Evolutionary conservation across 2,888 invertebrate genomes (phyloP).

Genomic region (Leptinotarsa haldemani): DNA sequence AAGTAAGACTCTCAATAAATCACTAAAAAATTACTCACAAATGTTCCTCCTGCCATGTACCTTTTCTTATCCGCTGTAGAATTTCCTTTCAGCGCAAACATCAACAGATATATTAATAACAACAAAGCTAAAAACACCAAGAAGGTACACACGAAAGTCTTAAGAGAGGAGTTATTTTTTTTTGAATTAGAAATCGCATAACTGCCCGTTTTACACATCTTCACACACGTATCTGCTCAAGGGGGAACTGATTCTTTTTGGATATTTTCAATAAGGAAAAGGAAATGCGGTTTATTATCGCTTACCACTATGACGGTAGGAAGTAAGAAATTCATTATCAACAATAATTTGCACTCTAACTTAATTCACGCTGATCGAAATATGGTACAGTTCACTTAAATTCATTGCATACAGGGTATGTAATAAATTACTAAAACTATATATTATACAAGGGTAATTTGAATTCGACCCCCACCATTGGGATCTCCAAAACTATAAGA

Average conservation of each 20-base stretch:
- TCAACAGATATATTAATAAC: conserved; percentile 40
- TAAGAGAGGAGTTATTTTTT: conserved; percentile 36
- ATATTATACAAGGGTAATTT: no score
- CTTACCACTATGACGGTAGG: not conserved
- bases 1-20: no score
- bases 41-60: not conserved
- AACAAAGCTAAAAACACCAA: conserved; percentile 44
- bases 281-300: conserved; percentile 13
- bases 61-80: not conserved
- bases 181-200: conserved; percentile 14
- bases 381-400: conserved; percentile 27
- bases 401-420: not conserved
- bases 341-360: not conserved
- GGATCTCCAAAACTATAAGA: no score
- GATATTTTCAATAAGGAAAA: not conserved
- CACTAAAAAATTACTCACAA: conserved; percentile 29
- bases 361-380: not conserved
- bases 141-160: conserved; percentile 45
- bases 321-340: not conserved
- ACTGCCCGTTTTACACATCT: conserved; percentile 19
- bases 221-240: not conserved
- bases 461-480: no score
- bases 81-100: conserved; percentile 13
- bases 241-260: not conserved
- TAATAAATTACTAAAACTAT: no score